A percentile compares a stretch with the other conserved stretches of the same genome.
phyloP scores from a whole-genome alignment of 1,140 invertebrate species.

The Hylaeus anthracinus region DNA sequence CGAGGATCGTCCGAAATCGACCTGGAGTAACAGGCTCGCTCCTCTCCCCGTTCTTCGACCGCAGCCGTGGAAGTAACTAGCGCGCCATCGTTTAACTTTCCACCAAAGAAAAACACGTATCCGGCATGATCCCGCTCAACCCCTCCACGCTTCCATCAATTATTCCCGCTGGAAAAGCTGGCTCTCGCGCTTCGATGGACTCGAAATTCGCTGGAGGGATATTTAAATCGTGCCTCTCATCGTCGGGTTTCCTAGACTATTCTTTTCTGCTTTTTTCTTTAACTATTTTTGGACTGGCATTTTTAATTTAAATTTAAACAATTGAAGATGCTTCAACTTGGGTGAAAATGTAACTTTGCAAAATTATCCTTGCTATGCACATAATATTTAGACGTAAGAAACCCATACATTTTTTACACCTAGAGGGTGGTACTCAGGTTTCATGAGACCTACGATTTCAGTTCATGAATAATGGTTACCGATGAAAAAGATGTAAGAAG shows the following conservation, averaged over 20 bases:
- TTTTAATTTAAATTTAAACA: too few species aligned
- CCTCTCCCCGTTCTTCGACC: slow-evolving; percentile 21
- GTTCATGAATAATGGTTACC: too few species aligned
- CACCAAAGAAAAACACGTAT: slow-evolving; percentile 59
- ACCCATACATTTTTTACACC: too few species aligned
- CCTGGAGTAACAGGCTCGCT: slow-evolving; percentile 6
- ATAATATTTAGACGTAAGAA: too few species aligned
- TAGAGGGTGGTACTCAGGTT: too few species aligned
- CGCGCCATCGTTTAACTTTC: slow-evolving; percentile 54
- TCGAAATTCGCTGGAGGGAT: slow-evolving; percentile 18
- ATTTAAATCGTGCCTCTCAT: not conserved
- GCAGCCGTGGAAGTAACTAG: slow-evolving; percentile 28
- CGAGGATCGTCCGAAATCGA: slow-evolving; percentile 42
- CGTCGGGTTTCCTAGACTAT: slow-evolving; percentile 2
- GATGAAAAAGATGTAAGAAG: too few species aligned
- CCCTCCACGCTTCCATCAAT: slow-evolving; percentile 25
- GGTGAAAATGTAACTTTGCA: too few species aligned
- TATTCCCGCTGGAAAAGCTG: slow-evolving; percentile 34
- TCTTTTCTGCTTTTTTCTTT: not conserved
- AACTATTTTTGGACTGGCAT: too few species aligned
- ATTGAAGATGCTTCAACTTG: too few species aligned
- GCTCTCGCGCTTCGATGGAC: slow-evolving; percentile 8
- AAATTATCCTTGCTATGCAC: too few species aligned
- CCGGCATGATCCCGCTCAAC: not conserved
- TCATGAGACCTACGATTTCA: too few species aligned